Evolutionary conservation across 2,888 invertebrate genomes (phyloP).

Genomic region (Apotomis turbidana): DNA sequence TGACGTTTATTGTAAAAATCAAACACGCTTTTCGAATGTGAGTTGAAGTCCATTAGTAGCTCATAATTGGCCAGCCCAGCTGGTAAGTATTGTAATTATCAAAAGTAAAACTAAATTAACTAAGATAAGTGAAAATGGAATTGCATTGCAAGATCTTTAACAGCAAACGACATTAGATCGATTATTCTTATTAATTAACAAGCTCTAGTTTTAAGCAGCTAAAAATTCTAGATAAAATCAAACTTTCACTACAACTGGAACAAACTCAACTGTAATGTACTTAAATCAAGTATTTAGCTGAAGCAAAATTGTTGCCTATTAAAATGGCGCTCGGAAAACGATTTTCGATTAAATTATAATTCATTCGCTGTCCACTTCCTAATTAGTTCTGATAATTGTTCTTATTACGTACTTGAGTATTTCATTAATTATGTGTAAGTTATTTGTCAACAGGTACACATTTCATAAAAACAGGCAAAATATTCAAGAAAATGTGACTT

Average conservation of each 20-base stretch:
- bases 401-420: not conserved
- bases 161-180: not conserved
- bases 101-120: not conserved
- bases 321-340: not conserved
- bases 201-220: not conserved
- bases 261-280: no score
- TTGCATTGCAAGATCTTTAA: not conserved
- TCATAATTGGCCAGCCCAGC: not conserved
- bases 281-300: no score
- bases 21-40: no score
- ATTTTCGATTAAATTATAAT: not conserved
- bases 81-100: not conserved
- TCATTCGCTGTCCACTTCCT: not conserved
- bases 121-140: no score
- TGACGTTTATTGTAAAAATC: no score
- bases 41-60: not conserved
- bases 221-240: not conserved
- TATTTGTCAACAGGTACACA: no score
- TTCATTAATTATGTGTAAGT: not conserved
- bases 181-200: not conserved
- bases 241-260: no score
- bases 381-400: not conserved
- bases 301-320: no score
- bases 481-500: no score
- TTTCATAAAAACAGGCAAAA: no score